Conservation (phyloP, 2,797 vertebrate species). For the Pteropus rufus region DNA sequence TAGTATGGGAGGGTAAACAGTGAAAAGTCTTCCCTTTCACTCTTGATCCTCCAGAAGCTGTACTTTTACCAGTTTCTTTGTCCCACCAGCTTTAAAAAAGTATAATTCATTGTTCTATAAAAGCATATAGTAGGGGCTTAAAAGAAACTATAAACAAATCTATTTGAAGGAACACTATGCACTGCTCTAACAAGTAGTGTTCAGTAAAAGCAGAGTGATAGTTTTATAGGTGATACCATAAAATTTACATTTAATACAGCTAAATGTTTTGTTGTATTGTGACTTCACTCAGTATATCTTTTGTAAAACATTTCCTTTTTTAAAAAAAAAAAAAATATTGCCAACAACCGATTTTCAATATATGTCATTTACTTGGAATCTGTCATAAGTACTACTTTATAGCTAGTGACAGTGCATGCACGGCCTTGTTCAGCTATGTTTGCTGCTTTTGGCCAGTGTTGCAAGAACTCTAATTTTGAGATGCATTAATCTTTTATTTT, state of each 20-base stretch:
- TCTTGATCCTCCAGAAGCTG: not conserved
- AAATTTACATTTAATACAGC: constrained; percentile 74
- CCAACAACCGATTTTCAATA: constrained; percentile 75
- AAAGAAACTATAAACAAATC: constrained; percentile 62
- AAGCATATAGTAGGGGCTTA: constrained; percentile 34
- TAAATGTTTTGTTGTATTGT: constrained; percentile 76
- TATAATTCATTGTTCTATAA: constrained; percentile 21
- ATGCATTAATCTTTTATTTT: constrained; percentile 77
- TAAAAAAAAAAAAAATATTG: constrained; percentile 38
- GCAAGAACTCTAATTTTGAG: constrained; percentile 75
- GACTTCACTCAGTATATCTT: constrained; percentile 72
- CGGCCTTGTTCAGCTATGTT: constrained; percentile 72
- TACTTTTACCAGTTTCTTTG: constrained; percentile 52
- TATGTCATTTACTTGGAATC: constrained; percentile 74
- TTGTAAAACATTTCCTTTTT: constrained; percentile 75
- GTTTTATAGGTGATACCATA: constrained; percentile 70
- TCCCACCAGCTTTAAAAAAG: constrained; percentile 64
- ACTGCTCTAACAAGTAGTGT: constrained; percentile 74
- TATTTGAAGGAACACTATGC: constrained; percentile 71
- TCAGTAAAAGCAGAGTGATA: constrained; percentile 73
- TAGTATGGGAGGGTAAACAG: not conserved
- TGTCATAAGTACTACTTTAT: constrained; percentile 75
- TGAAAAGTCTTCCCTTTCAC: not conserved
- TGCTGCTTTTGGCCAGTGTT: constrained; percentile 73
- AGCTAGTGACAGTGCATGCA: constrained; percentile 69